Base-by-base conservation (phyloP, 2,113 vertebrate genomes). In the Ageneiosus marmoratus region DNA sequence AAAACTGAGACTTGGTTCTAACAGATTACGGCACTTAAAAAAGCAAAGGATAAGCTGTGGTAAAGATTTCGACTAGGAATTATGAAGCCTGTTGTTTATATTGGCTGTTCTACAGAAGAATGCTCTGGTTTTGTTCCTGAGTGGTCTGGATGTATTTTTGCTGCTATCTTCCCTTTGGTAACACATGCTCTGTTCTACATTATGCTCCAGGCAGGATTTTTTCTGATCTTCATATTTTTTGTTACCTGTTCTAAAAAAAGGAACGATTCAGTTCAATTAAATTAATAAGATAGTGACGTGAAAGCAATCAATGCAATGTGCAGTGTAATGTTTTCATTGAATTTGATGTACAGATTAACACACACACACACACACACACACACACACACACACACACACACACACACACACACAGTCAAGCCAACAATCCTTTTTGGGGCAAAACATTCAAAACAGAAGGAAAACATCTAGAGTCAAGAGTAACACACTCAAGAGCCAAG, bases 131-230 rank as follows among this genome's bases (percentile, higher is more conserved):
- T n/a, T 34, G 46, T 65, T 63, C 51, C 46, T 15, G 27, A 29
- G 22, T 24, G 27, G 60, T 34, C 60, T 80, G 78, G 41, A 67
- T 50, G 16, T 80, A 34, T 34, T 80, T 69, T 13, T 2, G 1
- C 62, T 15, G 78, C 32, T 24, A 69, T 69, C 32, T n/a, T 34
- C 20, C 48, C 63, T 79, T 37, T 69, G 76, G 60, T 41, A 48
- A 5, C 48, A 55, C 32, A 53, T 12, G 12, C 44, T 80, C 78
- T 80, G 79, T 32, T 81, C 20, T n/a, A 53, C 27, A 65, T 50
- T 50, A 79, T 1, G 41, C 53, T 56, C 44, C 24, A 16, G 44
- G 2, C 69, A n/a, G 9, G 53, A 56, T 2, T 67, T 62, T 18
- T 34, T 37, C 41, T 46, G 58, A 48, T 24, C 10, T 46, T 29